Percentiles rank a stretch among this genome's conserved stretches.
Conservation (phyloP, 2,888 invertebrate species). For the Drosophila antonietae region DNA sequence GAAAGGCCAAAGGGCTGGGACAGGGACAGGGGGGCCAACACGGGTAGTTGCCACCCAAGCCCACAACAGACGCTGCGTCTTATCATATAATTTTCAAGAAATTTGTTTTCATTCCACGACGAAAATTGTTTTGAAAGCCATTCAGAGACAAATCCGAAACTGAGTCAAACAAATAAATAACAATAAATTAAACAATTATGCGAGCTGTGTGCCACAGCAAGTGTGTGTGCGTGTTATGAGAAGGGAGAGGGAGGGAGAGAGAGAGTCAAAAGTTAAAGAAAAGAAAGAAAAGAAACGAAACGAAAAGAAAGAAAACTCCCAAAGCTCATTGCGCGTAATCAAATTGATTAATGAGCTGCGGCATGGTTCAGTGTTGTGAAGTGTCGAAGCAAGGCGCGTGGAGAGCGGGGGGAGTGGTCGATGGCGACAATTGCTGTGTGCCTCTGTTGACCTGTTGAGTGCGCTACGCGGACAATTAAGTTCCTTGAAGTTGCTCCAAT, state of each 20-base stretch:
- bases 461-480: constrained; percentile 20
- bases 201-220: constrained; percentile 20
- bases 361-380: constrained; percentile 30
- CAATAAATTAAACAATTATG: constrained; percentile 79
- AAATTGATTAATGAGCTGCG: constrained; percentile 74
- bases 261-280: constrained; percentile 46
- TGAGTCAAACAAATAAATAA: constrained; percentile 72
- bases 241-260: neutral
- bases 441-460: constrained; percentile 16
- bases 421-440: constrained; percentile 6
- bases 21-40: neutral
- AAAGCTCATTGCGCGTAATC: constrained; percentile 71
- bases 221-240: constrained; percentile 3
- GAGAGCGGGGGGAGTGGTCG: neutral
- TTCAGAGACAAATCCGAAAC: constrained; percentile 70
- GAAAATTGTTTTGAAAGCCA: constrained; percentile 63
- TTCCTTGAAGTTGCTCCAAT: neutral
- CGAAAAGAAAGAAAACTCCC: constrained; percentile 25
- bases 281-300: constrained; percentile 16
- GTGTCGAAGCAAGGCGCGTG: constrained; percentile 4
- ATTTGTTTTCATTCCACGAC: constrained; percentile 30
- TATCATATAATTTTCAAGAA: constrained; percentile 62
- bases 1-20: neutral
- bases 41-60: constrained; percentile 4
- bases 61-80: constrained; percentile 18